A percentile compares a stretch with the other conserved stretches of the same genome.
Evolutionary conservation across 2,888 invertebrate genomes (phyloP).

Genomic region (Hirtodrosophila histrioides): DNA sequence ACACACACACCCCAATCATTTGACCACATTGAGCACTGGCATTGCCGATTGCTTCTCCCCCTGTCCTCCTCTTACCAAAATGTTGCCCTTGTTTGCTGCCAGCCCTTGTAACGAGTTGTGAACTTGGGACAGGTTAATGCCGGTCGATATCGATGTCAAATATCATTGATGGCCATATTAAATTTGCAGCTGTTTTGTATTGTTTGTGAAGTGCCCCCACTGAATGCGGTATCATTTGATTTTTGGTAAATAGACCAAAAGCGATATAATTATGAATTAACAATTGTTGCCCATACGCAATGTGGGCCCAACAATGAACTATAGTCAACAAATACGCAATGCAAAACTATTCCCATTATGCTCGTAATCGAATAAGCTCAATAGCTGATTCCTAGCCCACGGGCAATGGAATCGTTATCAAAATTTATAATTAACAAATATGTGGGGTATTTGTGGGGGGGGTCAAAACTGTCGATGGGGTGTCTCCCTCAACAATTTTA

Average conservation of each 20-base stretch:
- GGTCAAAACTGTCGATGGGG: too few relatives aligned
- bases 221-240: too few relatives aligned
- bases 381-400: too few relatives aligned
- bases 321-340: too few relatives aligned
- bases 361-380: too few relatives aligned
- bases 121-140: constrained; percentile 9
- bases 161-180: constrained; percentile 16
- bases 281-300: not conserved
- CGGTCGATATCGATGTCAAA: not conserved
- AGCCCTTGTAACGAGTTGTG: not conserved
- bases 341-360: too few relatives aligned
- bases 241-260: too few relatives aligned
- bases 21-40: constrained; percentile 14
- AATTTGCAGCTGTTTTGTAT: constrained; percentile 1
- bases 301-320: not conserved
- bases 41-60: constrained; percentile 6
- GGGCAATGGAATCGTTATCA: too few relatives aligned
- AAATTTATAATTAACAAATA: too few relatives aligned
- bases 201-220: not conserved
- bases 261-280: not conserved
- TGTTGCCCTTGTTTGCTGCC: not conserved
- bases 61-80: not conserved
- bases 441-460: too few relatives aligned
- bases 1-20: constrained; percentile 12
- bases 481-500: too few relatives aligned